Base-by-base conservation (phyloP, 2,888 invertebrate genomes). In the Exocentrus adspersus region DNA sequence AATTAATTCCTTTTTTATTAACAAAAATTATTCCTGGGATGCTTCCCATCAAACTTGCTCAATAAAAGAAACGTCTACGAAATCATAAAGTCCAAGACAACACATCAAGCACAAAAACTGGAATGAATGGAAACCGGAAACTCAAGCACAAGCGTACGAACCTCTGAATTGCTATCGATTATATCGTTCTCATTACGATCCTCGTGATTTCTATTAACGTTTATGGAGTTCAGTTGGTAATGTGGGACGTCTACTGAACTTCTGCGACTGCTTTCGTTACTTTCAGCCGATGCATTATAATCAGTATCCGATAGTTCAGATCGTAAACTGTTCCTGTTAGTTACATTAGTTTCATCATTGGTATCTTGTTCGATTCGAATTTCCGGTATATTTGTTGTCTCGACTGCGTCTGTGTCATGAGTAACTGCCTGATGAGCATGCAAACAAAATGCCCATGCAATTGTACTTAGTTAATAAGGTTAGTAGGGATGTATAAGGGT, bases 271-370 rank as follows among this genome's bases (percentile, higher is more conserved):
- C 76, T 81, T 56, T 77, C 77, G 70, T 81, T 80, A 65, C 81
- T 80, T 69, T 82, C 82, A 9, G 72, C 79, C 2, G 81, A 81
- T 42, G 78, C 82, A 70, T 81, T 77, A 72, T 82, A 82, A 64
- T 82, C 82, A 0, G 81, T 80, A 69, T 81, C 81, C 45, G 73
- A 71, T 20, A 60, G 43, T 45, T 69, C 64, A 24, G 65, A 64
- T 37, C 60, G 61, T 37, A 68, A 32, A 46, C 64, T 65, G 53
- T 51, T 42, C 50, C 70, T 42, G 46, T 67, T 62, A 32, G 48
- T 53, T n/a, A 32, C 21, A 46, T 46, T 50, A 21, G 28, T 17
- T 53, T 63, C 58, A 32, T 56, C 28, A 54, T 61, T 67, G 53
- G 43, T 52, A 41, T 69, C 67, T n/a, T 50, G 65, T 54, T 64